Percentiles rank a stretch among this genome's conserved stretches.
phyloP scores from a whole-genome alignment of 2,888 invertebrate genomes.

The Nomada fabriciana region DNA sequence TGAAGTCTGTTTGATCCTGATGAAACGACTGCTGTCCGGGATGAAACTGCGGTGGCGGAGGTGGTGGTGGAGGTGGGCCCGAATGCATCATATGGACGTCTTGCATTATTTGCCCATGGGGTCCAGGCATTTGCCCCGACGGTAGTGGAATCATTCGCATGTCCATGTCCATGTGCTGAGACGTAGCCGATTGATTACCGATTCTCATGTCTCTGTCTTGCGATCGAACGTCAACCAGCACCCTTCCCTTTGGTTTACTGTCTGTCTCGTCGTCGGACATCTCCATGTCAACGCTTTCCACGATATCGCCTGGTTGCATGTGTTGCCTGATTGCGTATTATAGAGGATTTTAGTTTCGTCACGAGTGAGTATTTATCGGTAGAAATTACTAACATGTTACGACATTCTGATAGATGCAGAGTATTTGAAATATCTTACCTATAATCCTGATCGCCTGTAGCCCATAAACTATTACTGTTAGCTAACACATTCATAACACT shows the following conservation, averaged over 20 bases:
- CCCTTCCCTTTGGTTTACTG: conserved; percentile 78
- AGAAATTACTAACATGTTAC: neutral
- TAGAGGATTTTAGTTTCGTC: conserved; percentile 18
- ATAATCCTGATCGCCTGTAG: conserved; percentile 82
- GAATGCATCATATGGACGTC: conserved; percentile 69
- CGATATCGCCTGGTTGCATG: conserved; percentile 87
- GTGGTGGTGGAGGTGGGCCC: conserved; percentile 76
- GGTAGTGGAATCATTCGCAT: conserved; percentile 82
- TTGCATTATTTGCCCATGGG: conserved; percentile 69
- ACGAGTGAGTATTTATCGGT: conserved; percentile 5
- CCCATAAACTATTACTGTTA: conserved; percentile 78
- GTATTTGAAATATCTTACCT: conserved; percentile 72
- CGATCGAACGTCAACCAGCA: conserved; percentile 80
- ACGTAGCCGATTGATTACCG: conserved; percentile 69
- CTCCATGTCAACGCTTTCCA: conserved; percentile 94
- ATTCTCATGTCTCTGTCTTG: conserved; percentile 81
- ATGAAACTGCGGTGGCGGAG: conserved; percentile 74
- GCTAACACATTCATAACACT: conserved; percentile 68
- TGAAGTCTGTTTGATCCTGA: conserved; percentile 71
- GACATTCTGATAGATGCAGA: neutral
- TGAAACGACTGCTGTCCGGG: conserved; percentile 71
- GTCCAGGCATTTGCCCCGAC: conserved; percentile 63
- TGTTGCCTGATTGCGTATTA: conserved; percentile 64
- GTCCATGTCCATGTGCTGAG: conserved; percentile 83
- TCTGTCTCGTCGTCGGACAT: conserved; percentile 91